Percentiles rank a stretch among this genome's conserved stretches.
These are phyloP conservation scores for Phalera bucephala DNA, from an alignment of 2,888 invertebrate genomes.

Conservation along the genomic window DNA sequence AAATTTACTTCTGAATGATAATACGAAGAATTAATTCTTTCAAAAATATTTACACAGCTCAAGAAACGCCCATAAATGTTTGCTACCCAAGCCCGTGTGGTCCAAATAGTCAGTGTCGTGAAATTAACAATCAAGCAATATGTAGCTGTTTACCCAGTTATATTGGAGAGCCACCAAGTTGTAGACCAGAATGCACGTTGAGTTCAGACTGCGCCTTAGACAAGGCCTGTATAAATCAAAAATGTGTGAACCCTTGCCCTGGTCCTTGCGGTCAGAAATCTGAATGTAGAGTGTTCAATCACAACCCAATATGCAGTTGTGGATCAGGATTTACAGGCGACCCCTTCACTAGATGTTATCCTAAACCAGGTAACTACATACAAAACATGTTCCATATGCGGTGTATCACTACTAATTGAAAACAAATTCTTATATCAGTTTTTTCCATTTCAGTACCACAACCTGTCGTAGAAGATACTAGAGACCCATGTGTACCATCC, in stretches of 20 bases:
- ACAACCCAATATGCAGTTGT: constrained; percentile 88
- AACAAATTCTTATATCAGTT: too few relatives aligned
- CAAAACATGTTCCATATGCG: constrained; percentile 3
- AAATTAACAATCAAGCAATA: constrained; percentile 83
- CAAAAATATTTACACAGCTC: too few relatives aligned
- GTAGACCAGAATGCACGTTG: constrained; percentile 86
- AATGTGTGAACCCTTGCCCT: constrained; percentile 88
- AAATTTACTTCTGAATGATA: neutral
- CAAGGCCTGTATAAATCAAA: constrained; percentile 86
- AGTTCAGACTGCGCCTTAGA: constrained; percentile 85
- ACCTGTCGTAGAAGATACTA: constrained; percentile 60
- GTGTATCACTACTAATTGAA: constrained; percentile 7
- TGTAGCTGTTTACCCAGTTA: constrained; percentile 88
- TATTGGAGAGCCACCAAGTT: constrained; percentile 86
- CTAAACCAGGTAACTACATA: constrained; percentile 67
- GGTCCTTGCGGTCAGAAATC: constrained; percentile 88
- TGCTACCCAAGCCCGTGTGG: constrained; percentile 85
- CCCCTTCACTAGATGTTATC: constrained; percentile 86
- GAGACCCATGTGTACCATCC: constrained; percentile 86
- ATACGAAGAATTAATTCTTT: too few relatives aligned
- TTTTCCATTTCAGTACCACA: constrained; percentile 46
- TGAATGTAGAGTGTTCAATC: constrained; percentile 87
- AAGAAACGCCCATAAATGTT: constrained; percentile 63
- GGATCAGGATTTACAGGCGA: constrained; percentile 83
- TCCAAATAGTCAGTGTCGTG: constrained; percentile 84